Evolutionary conservation across 2,113 vertebrate genomes (phyloP), one percentile per base, ranked within the genome.

Genomic region (Lepisosteus oculatus): DNA sequence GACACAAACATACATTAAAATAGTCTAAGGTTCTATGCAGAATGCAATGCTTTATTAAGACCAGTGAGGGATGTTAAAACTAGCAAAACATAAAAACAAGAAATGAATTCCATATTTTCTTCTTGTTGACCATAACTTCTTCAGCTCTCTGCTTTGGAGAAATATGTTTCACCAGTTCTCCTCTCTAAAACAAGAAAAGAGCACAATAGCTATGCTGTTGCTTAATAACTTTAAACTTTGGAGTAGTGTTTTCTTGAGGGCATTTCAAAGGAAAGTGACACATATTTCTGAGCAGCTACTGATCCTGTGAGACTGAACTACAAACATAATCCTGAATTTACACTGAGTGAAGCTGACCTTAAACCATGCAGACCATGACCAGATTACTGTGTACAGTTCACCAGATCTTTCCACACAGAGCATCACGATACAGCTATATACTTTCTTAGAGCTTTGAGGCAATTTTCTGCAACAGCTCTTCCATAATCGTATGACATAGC

Each of bases 281-380:
- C 51, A 84, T 67, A 76, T 63, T 75, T 81, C 76, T 45, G 44
- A 62, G 85, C 84, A 80, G 70, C 75, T 72, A 74, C 74, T 80
- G 67, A 85, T 87, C 3, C 43, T 76, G 77, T 79, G 79, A 77
- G 67, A 78, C 82, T 84, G 66, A 29, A 63, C 4, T 73, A 82
- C 83, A 89, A 73, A 72, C 82, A 72, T 90, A 89, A 87, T 80
- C 81, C 72, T 76, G 77, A 87, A 86, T 86, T 77, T 87, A 78
- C 65, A 86, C 79, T 77, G 56, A 80, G 77, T 80, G 73, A 86
- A 81, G 56, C 79, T 77, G 63, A 84, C 69, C 66, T 80, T 67
- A 70, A 85, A 85, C 87, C 82, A 77, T 68, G 79, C 79, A 56
- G 77, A 71, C 72, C 67, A 74, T 83, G 72, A 85, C 66, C 75